A percentile compares a stretch with the other conserved stretches of the same genome.
Evolutionary conservation across 2,113 vertebrate genomes (phyloP).

Genomic region (Ptilonorhynchus violaceus): DNA sequence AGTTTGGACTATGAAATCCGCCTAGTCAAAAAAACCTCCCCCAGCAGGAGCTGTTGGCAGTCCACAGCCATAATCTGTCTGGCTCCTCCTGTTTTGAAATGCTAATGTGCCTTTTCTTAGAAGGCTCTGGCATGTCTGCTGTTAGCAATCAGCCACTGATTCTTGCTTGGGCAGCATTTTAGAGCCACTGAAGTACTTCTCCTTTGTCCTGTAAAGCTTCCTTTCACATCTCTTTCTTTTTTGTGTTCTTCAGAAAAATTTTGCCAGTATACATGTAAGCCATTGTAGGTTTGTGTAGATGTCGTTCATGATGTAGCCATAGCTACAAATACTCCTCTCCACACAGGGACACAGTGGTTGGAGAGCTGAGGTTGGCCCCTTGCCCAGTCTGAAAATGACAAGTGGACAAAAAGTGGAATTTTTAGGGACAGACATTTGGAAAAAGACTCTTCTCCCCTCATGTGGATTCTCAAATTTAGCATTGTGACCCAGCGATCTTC

Average conservation of each 20-base stretch:
- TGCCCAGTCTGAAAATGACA: background rate
- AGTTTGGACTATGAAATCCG: background rate
- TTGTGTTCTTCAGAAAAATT: background rate
- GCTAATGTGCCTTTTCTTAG: background rate
- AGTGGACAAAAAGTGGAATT: background rate
- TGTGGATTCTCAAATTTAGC: background rate
- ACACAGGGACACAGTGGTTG: accelerated
- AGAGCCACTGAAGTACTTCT: background rate
- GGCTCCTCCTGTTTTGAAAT: background rate
- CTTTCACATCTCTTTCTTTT: background rate
- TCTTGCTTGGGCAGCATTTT: background rate
- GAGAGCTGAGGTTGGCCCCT: background rate
- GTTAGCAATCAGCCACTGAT: background rate
- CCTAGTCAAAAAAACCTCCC: background rate
- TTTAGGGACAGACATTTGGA: background rate
- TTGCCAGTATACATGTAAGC: background rate
- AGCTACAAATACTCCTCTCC: background rate
- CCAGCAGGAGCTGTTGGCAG: background rate
- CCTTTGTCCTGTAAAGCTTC: background rate
- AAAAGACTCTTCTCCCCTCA: background rate
- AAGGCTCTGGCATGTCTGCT: background rate
- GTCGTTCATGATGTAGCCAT: background rate
- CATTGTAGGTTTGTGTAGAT: background rate
- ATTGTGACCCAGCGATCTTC: background rate
- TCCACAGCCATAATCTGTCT: background rate